phyloP scores from a whole-genome alignment of 1,140 invertebrate genomes.

The Pseudomyrmex flavicornis region DNA sequence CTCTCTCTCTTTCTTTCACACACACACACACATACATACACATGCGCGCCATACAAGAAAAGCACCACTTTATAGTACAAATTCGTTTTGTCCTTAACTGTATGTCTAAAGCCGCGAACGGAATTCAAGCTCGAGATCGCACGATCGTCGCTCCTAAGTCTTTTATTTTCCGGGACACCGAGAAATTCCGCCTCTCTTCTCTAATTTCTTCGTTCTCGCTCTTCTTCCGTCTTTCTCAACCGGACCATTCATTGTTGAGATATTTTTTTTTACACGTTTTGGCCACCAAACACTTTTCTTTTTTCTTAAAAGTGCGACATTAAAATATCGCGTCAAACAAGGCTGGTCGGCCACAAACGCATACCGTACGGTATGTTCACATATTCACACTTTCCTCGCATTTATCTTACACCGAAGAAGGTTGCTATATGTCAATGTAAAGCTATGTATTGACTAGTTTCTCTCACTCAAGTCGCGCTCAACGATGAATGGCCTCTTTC shows the following conservation, averaged over 20 bases:
- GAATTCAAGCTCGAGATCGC: constrained; percentile 60
- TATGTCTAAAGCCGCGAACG: constrained; percentile 61
- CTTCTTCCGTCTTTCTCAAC: background rate
- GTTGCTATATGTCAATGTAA: constrained; percentile 81
- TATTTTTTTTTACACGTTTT: constrained; percentile 18
- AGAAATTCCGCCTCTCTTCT: background rate
- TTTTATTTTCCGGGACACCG: background rate
- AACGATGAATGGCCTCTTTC: constrained; percentile 70
- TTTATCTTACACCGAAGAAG: constrained; percentile 74
- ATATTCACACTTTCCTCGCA: constrained; percentile 48
- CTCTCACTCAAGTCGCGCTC: constrained; percentile 73
- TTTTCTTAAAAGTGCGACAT: constrained; percentile 59
- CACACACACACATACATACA: constrained; percentile 8
- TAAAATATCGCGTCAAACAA: constrained; percentile 45
- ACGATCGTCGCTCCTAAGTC: constrained; percentile 16
- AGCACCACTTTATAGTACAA: constrained; percentile 81
- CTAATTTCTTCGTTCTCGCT: background rate
- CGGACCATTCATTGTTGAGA: constrained; percentile 74
- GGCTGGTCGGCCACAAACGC: constrained; percentile 15
- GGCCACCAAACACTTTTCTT: background rate
- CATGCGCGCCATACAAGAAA: constrained; percentile 68
- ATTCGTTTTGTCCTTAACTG: constrained; percentile 49
- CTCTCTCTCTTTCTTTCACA: constrained; percentile 47
- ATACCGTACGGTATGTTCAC: constrained; percentile 4
- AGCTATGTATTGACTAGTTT: constrained; percentile 85